A percentile compares a stretch with the other conserved stretches of the same genome.
Conservation (phyloP, 2,113 vertebrate species). For the Clarias gariepinus region DNA sequence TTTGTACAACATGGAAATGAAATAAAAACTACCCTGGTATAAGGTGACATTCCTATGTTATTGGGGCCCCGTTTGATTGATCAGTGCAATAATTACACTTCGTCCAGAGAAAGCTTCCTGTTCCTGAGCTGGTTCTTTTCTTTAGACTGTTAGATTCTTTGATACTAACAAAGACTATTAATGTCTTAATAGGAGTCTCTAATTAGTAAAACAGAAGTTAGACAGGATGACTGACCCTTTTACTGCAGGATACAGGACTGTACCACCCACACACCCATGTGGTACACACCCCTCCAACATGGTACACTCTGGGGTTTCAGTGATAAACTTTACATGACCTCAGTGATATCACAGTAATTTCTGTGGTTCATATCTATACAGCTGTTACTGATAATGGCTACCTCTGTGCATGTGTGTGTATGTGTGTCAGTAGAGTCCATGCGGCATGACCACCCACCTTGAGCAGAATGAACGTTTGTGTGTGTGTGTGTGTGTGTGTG, state of each 20-base stretch:
- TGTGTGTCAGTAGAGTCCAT: constrained; percentile 2
- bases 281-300: neutral
- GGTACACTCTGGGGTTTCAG: neutral
- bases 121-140: neutral
- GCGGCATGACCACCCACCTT: neutral
- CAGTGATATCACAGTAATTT: neutral
- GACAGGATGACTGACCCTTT: neutral
- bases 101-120: neutral
- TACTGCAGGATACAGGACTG: neutral
- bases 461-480: neutral
- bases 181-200: neutral
- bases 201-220: constrained; percentile 1
- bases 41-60: neutral
- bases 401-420: neutral
- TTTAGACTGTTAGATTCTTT: neutral
- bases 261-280: neutral
- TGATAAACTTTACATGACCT: constrained; percentile 23
- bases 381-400: constrained; percentile 8
- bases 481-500: neutral
- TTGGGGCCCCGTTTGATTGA: neutral
- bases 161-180: neutral
- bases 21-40: neutral
- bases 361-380: neutral
- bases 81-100: constrained; percentile 4
- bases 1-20: neutral